phyloP scores from a whole-genome alignment of 2,797 vertebrate genomes.

The Phyllotis vaccarum region DNA sequence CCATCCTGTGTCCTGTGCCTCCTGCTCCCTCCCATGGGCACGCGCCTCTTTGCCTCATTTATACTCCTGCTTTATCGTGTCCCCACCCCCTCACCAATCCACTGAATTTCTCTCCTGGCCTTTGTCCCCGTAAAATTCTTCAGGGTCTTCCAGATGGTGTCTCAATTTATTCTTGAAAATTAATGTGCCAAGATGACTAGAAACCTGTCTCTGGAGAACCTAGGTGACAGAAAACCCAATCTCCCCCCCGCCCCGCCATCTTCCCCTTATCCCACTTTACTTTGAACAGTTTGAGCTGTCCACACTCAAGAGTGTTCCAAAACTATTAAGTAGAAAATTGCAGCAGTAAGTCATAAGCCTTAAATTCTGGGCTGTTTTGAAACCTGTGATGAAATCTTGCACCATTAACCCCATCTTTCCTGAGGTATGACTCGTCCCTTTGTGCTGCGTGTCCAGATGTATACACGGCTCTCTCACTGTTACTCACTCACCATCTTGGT shows the following conservation, averaged over 20 bases:
- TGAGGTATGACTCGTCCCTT: not conserved
- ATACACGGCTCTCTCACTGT: accelerated
- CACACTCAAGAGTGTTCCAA: not conserved
- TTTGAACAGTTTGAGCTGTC: not conserved
- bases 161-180: not conserved
- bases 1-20: not conserved
- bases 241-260: accelerated
- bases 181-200: not conserved
- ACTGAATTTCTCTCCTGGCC: not conserved
- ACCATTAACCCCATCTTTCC: not conserved
- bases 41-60: accelerated
- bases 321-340: not conserved
- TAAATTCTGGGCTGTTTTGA: not conserved
- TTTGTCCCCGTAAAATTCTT: not conserved
- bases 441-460: not conserved
- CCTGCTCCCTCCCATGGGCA: not conserved
- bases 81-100: not conserved
- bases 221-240: not conserved
- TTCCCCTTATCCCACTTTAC: not conserved
- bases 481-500: too few species aligned
- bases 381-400: not conserved
- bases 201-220: not conserved
- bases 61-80: not conserved
- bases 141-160: not conserved
- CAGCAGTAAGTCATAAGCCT: not conserved